Conservation (phyloP, 64 coral and sea anemone genomes). For the Montipora capricornis region DNA sequence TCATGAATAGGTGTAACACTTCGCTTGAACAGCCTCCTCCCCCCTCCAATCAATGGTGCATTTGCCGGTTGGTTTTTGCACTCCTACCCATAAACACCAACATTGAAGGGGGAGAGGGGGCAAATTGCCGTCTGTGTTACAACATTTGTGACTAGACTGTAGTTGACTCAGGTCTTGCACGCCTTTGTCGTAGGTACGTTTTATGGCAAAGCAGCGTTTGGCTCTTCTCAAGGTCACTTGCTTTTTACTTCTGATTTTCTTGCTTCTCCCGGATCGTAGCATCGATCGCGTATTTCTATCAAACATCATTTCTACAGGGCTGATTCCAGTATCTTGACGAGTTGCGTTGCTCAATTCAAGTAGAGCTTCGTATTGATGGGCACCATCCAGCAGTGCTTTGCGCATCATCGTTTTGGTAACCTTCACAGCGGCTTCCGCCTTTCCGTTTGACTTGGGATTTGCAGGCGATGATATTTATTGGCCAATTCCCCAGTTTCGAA, state of each 20-base stretch:
- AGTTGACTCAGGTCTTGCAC: neutral
- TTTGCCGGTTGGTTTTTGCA: no score
- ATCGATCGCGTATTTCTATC: conserved; percentile 1
- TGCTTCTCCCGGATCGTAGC: neutral
- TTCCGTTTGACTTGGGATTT: conserved; percentile 48
- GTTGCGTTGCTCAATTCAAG: conserved; percentile 38
- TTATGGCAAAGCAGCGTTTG: conserved; percentile 11
- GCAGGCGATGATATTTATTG: conserved; percentile 37
- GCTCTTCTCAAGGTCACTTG: neutral
- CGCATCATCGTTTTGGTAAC: conserved; percentile 25
- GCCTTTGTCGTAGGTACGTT: neutral
- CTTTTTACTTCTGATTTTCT: neutral
- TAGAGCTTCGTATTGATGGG: conserved; percentile 39
- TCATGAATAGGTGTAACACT: no score
- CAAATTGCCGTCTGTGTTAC: no score
- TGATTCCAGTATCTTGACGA: conserved; percentile 40
- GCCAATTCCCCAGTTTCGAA: neutral
- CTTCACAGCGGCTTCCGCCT: conserved; percentile 43
- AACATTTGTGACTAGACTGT: no score
- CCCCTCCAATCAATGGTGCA: no score
- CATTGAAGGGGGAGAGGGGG: no score
- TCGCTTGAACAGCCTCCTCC: no score
- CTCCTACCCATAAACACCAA: no score
- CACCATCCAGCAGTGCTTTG: conserved; percentile 9
- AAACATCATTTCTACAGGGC: conserved; percentile 52